A percentile compares a stretch with the other conserved stretches of the same genome.
phyloP scores from a whole-genome alignment of 2,113 vertebrate species.

The Riparia riparia region DNA sequence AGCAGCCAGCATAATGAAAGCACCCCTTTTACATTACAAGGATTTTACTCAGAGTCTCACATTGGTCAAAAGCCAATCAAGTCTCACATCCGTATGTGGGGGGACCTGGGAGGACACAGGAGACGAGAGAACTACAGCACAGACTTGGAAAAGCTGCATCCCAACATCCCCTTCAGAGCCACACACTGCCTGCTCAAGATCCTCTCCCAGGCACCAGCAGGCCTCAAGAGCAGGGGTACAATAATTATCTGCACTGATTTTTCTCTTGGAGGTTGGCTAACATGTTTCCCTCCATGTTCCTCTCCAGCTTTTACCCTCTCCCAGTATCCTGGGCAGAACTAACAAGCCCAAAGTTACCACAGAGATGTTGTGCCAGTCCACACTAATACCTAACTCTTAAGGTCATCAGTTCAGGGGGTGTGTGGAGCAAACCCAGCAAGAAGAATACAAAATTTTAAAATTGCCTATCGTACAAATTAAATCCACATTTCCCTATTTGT shows the following conservation, averaged over 20 bases:
- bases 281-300: accelerated
- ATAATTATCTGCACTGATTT: not conserved
- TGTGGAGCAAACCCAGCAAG: not conserved
- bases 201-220: not conserved
- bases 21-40: not conserved
- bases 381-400: not conserved
- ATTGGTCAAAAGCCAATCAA: not conserved
- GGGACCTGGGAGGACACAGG: not conserved
- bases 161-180: not conserved
- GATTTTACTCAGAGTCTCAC: not conserved
- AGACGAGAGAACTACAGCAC: not conserved
- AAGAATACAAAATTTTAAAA: not conserved
- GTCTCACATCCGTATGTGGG: accelerated
- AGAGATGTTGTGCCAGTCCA: not conserved
- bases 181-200: accelerated
- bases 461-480: not conserved
- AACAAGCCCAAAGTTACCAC: not conserved
- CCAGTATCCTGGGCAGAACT: not conserved
- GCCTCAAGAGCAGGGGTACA: not conserved
- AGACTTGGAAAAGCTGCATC: not conserved
- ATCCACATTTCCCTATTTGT: not conserved
- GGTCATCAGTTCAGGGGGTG: not conserved
- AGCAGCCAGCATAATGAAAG: not conserved
- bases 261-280: not conserved
- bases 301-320: not conserved